These are phyloP conservation scores for Brachionus koreanus DNA, from an alignment of 1,140 invertebrate species.

Conservation along the genomic window DNA sequence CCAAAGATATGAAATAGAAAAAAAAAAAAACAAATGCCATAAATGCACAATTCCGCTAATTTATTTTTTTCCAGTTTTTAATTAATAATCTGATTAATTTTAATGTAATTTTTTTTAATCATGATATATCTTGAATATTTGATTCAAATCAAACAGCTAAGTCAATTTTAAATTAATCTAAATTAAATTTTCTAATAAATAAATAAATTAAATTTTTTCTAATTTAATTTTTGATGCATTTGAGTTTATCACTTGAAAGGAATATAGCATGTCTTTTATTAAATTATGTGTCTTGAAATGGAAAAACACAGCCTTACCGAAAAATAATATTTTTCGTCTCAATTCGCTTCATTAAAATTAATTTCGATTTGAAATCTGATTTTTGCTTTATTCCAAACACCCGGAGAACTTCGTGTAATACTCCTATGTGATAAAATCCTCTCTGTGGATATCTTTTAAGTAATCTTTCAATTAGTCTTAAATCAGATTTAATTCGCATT, in stretches of 20 bases:
- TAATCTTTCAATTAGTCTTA: background rate
- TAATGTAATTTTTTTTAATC: background rate
- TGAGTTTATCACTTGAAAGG: background rate
- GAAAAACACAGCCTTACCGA: background rate
- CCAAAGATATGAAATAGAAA: background rate
- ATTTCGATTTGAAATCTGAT: background rate
- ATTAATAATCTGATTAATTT: conserved; percentile 38
- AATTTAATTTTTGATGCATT: background rate
- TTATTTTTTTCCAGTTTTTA: background rate
- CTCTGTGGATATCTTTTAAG: background rate
- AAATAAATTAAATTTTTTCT: background rate
- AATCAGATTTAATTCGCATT: background rate
- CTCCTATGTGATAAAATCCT: background rate
- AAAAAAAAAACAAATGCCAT: background rate
- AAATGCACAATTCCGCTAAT: background rate
- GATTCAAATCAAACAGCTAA: background rate
- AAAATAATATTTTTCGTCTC: background rate
- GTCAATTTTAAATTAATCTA: background rate
- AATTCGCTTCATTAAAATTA: background rate
- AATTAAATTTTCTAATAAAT: background rate
- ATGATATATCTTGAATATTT: background rate
- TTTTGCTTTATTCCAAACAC: no score
- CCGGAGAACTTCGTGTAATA: no score
- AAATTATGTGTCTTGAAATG: background rate
- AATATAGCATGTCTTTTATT: background rate